Base-by-base conservation (phyloP, 2,113 vertebrate species). In the Vimba vimba region DNA sequence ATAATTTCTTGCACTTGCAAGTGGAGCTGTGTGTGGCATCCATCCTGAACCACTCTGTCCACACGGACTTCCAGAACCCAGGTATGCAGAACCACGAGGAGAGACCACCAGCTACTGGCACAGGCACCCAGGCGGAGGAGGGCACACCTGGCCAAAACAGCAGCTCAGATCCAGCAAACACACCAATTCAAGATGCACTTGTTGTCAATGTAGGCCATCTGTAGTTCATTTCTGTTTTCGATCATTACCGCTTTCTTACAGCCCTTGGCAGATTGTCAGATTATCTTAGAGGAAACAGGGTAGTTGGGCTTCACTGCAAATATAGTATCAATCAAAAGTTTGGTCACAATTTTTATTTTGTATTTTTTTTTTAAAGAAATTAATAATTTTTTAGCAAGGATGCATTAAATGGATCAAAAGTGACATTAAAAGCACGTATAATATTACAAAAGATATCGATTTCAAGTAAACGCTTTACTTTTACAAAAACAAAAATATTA, bases 1-100 rank as follows among this genome's bases (percentile, higher is more conserved):
- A 99, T 94, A 99, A 99, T 92, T 99, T 99, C 91, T 93, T 99
- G 95, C 98, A 99, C 94, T 96, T 97, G 94, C 97, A 99, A 97
- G 97, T 99, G 95, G 97, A 99, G 87, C 91, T 98, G 85, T 99
- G 97, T 83, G 93, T 99, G 91, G 95, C 96, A 0, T 96, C 97
- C 52, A 96, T 99, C 82, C 93, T 99, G 88, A 97, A 96, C 4
- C 97, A 97, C 74, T 94, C 96, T 1, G 91, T 92, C 77, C 93
- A 92, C 2, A 95, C 95, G 80, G 95, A 95, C 62, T 88, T 84
- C 60, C 91, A 87, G 36, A 52, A 66, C 75, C 73, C 89, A 3
- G 86, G 80, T 81, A 92, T 93, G 23, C 94, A 94, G 91, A 93
- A 93, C 89, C 93, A 93, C 19, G 43, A 69, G 1, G 92, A 90